Conservation (phyloP, 2,113 vertebrate genomes). For the Sigmodon hispidus region DNA sequence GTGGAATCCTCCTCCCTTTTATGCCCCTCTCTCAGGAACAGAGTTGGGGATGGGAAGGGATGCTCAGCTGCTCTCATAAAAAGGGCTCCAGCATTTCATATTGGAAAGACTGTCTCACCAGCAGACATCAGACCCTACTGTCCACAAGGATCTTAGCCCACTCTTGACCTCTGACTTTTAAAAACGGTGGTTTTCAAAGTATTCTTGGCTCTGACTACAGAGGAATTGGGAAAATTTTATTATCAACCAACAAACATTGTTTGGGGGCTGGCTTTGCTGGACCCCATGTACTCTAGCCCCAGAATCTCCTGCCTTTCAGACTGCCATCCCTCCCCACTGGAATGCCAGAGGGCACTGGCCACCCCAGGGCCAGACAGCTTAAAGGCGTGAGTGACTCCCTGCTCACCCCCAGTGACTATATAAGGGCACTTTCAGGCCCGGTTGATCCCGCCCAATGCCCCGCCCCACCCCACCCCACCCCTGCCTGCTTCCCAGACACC, state of each 20-base stretch:
- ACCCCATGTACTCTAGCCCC: background rate
- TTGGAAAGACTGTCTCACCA: background rate
- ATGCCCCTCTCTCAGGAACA: background rate
- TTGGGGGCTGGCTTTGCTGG: background rate
- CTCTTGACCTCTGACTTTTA: background rate
- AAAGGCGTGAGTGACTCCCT: constrained; percentile 41
- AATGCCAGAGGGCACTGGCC: background rate
- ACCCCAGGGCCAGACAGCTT: constrained; percentile 39
- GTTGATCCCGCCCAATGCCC: constrained; percentile 62
- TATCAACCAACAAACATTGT: constrained; percentile 64
- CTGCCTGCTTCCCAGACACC: constrained; percentile 75
- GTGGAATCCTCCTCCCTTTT: background rate
- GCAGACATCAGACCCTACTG: rapidly evolving
- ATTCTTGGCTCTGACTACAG: constrained; percentile 4
- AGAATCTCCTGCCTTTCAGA: background rate
- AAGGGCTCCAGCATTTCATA: too few species aligned
- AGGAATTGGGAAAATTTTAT: rapidly evolving
- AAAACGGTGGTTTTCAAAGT: background rate
- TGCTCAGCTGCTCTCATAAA: background rate
- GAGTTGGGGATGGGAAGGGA: rapidly evolving
- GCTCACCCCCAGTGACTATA: constrained; percentile 83
- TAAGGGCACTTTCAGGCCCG: constrained; percentile 83
- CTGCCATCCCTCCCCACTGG: background rate
- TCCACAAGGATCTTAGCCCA: too few species aligned
- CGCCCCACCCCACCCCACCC: constrained; percentile 54